A percentile compares a stretch with the other conserved stretches of the same genome.
Evolutionary conservation across 2,113 vertebrate species (phyloP).

Genomic region (Sardina pilchardus): DNA sequence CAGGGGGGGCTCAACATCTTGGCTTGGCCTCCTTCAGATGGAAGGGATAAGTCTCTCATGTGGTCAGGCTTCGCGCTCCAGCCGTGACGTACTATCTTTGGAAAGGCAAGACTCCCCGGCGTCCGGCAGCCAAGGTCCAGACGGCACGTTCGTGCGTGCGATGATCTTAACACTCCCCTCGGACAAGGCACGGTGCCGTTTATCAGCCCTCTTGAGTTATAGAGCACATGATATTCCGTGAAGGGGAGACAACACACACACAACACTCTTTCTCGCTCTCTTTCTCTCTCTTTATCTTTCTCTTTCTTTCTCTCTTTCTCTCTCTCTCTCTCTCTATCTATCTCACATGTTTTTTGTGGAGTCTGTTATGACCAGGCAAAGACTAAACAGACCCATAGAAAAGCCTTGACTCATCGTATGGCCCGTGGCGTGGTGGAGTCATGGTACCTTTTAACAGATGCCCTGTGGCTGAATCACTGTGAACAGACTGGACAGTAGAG

Average conservation of each 20-base stretch:
- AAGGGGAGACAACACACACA: background rate
- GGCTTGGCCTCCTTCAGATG: background rate
- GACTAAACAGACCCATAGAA: background rate
- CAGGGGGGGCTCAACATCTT: background rate
- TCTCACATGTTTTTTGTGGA: background rate
- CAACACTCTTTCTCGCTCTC: background rate
- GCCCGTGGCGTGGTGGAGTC: background rate
- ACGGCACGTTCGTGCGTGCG: background rate
- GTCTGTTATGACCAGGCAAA: background rate
- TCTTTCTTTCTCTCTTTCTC: background rate
- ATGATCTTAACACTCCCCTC: background rate
- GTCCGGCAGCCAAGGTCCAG: conserved; percentile 6
- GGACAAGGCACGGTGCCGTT: conserved; percentile 12
- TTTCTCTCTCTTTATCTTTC: background rate
- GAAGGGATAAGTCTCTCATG: background rate
- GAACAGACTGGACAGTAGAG: conserved; percentile 1
- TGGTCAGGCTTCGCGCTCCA: background rate
- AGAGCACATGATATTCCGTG: background rate
- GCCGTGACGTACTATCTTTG: background rate
- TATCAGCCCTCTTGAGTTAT: background rate
- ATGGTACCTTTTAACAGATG: background rate
- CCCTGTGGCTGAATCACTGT: background rate
- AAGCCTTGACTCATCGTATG: background rate
- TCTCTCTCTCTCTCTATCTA: background rate
- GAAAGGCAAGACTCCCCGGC: background rate